Conservation (phyloP, 1,140 invertebrate genomes). For the Neuroterus valhalla region DNA sequence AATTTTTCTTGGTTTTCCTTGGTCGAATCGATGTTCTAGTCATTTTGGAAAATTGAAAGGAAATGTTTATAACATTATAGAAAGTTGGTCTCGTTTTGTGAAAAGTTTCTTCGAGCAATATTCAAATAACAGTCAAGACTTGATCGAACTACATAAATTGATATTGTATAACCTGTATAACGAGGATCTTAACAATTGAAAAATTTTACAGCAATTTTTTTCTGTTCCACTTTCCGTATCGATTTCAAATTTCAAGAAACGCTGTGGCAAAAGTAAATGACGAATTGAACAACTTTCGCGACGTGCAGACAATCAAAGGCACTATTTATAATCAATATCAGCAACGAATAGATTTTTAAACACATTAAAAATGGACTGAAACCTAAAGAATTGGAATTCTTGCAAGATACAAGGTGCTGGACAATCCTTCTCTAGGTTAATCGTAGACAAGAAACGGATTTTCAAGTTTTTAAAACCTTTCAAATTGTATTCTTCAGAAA, state of each 20-base stretch:
- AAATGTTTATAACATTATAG: not conserved
- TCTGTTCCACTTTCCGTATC: too few relatives aligned
- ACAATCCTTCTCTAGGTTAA: slow-evolving; percentile 3
- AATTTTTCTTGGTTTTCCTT: not conserved
- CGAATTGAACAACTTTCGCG: not conserved
- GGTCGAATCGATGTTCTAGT: slow-evolving; percentile 3
- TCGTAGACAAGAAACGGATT: too few relatives aligned
- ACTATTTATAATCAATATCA: slow-evolving; percentile 3
- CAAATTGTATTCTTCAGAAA: not conserved
- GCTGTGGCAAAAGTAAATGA: not conserved
- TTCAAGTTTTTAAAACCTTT: not conserved
- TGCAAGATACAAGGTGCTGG: not conserved
- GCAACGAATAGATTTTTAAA: slow-evolving; percentile 6
- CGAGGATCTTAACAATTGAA: too few relatives aligned
- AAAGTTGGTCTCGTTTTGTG: not conserved
- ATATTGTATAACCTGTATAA: too few relatives aligned
- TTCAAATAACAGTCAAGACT: too few relatives aligned
- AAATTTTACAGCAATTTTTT: too few relatives aligned
- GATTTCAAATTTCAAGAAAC: not conserved
- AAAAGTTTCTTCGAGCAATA: not conserved
- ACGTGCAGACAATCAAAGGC: not conserved
- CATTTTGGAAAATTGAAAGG: slow-evolving; percentile 12
- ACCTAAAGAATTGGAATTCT: not conserved
- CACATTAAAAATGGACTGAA: not conserved
- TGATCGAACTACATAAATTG: too few relatives aligned